phyloP scores from a whole-genome alignment of 2,888 invertebrate genomes.

The Drosophila paramelanica region DNA sequence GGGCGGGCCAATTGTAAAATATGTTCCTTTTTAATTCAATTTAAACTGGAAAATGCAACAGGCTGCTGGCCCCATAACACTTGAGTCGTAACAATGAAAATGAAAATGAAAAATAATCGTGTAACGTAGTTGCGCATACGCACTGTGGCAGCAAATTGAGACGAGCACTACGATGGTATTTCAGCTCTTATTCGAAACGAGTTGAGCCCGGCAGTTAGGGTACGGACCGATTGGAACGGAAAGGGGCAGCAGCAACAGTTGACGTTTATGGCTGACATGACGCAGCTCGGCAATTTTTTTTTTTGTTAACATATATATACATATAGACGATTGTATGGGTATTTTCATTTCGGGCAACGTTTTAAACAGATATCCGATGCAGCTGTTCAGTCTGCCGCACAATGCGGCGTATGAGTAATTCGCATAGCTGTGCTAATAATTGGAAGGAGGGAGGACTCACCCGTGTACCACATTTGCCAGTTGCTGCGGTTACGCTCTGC shows the following conservation, averaged over 20 bases:
- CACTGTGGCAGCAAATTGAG: conserved; percentile 65
- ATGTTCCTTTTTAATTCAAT: conserved; percentile 67
- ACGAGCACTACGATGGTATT: conserved; percentile 36
- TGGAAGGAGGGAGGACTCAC: conserved; percentile 10
- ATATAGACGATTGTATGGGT: conserved; percentile 16
- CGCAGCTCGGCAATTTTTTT: conserved; percentile 48
- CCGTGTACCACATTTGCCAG: conserved; percentile 26
- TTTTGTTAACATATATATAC: conserved; percentile 35
- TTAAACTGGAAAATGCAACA: conserved; percentile 54
- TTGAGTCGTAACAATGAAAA: conserved; percentile 69
- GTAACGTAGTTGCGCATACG: conserved; percentile 71
- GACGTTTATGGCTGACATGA: conserved; percentile 71
- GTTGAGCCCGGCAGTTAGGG: conserved; percentile 26
- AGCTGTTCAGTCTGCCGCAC: conserved; percentile 32
- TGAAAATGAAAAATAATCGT: conserved; percentile 74
- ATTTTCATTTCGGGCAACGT: conserved; percentile 39
- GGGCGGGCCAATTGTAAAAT: conserved; percentile 37
- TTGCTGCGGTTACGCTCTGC: conserved; percentile 14
- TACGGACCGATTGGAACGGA: background rate
- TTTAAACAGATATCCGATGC: conserved; percentile 57
- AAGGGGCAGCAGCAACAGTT: conserved; percentile 60
- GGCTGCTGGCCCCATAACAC: conserved; percentile 60
- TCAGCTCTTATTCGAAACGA: conserved; percentile 39
- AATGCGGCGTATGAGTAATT: conserved; percentile 58
- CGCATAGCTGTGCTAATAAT: conserved; percentile 52